A percentile compares a stretch with the other conserved stretches of the same genome.
Conservation (phyloP, 1,140 invertebrate genomes). For the Danaus plexippus region DNA sequence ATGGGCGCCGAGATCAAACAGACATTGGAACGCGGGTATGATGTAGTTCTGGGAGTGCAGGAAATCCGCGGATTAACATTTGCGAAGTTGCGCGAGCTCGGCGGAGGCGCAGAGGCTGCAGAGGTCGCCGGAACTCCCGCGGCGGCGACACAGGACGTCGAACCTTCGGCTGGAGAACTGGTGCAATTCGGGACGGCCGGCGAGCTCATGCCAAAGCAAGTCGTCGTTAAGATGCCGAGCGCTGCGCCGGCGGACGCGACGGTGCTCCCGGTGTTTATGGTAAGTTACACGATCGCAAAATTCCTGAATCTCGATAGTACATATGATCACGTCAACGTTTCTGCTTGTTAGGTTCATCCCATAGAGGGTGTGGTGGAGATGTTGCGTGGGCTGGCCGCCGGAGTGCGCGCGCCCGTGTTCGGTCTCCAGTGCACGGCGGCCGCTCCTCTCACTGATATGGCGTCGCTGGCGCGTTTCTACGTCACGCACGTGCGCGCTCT, state of each 20-base stretch:
- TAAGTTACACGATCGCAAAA: conserved; percentile 23
- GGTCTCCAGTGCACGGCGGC: conserved; percentile 89
- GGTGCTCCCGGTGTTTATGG: conserved; percentile 68
- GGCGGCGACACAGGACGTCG: conserved; percentile 21
- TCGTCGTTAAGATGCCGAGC: conserved; percentile 74
- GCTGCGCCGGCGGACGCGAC: conserved; percentile 21
- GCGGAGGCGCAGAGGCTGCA: conserved; percentile 35
- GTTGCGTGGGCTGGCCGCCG: conserved; percentile 78
- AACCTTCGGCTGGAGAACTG: conserved; percentile 23
- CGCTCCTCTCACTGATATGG: conserved; percentile 82
- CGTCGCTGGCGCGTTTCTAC: conserved; percentile 85
- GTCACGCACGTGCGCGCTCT: conserved; percentile 82
- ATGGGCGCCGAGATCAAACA: conserved; percentile 99
- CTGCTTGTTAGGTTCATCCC: conserved; percentile 79
- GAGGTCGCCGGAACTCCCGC: conserved; percentile 22
- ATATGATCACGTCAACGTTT: too few relatives aligned
- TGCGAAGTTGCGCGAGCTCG: conserved; percentile 79
- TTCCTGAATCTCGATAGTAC: not conserved
- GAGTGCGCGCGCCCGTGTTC: conserved; percentile 84
- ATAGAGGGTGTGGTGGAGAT: conserved; percentile 90
- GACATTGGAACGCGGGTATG: conserved; percentile 92
- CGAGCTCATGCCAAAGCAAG: conserved; percentile 74
- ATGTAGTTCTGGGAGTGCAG: conserved; percentile 88
- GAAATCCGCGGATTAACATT: conserved; percentile 90
- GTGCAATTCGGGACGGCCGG: conserved; percentile 39